These are phyloP conservation scores for Thalpophila matura DNA, from an alignment of 2,888 invertebrate genomes.

Conservation along the genomic window DNA sequence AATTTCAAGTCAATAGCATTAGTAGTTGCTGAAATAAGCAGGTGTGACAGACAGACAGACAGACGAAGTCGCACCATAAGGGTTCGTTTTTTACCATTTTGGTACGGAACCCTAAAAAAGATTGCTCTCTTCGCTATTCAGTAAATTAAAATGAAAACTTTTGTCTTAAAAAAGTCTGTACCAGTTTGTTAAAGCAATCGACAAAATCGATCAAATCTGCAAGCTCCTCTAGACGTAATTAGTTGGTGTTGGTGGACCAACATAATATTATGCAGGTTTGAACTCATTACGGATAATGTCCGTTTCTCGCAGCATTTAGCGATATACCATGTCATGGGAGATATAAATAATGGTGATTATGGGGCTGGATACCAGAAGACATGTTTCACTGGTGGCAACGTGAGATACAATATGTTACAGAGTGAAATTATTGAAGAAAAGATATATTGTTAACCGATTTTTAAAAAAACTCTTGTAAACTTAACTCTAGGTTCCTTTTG, in stretches of 20 bases:
- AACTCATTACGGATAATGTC: slow-evolving; percentile 52
- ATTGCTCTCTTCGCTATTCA: no score
- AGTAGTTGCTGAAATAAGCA: no score
- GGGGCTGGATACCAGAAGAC: not conserved
- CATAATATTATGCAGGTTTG: slow-evolving; percentile 19
- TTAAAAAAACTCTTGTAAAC: no score
- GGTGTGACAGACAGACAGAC: no score
- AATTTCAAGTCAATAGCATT: no score
- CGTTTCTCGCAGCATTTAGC: slow-evolving; percentile 45
- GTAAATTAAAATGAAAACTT: no score
- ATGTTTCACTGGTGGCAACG: slow-evolving; percentile 15
- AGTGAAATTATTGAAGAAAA: not conserved
- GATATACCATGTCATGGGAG: slow-evolving; percentile 34
- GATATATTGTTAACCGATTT: no score
- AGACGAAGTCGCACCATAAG: no score
- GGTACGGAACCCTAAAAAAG: no score
- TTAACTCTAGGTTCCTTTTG: no score
- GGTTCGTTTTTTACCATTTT: no score
- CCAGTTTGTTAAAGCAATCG: not conserved
- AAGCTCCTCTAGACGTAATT: slow-evolving; percentile 12
- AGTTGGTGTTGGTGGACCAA: slow-evolving; percentile 21
- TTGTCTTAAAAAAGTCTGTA: no score
- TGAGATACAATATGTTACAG: slow-evolving; percentile 4
- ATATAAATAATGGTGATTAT: slow-evolving; percentile 43
- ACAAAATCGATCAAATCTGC: slow-evolving; percentile 13